A percentile compares a stretch with the other conserved stretches of the same genome.
phyloP scores from a whole-genome alignment of 2,888 invertebrate species.

The Apodemia duryi region DNA sequence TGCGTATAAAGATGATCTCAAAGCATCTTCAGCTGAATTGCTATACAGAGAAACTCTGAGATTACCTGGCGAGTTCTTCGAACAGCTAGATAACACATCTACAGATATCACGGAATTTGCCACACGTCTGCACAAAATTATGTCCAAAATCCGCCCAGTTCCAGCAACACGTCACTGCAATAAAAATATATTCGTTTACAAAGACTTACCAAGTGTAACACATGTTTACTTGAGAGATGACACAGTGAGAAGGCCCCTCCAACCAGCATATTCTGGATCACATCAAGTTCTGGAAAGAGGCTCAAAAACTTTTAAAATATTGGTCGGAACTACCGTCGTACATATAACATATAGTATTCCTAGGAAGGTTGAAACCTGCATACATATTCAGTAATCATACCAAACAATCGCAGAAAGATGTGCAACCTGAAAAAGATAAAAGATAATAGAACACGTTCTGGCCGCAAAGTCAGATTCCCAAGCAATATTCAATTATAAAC shows the following conservation, averaged over 20 bases:
- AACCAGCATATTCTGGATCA: not conserved
- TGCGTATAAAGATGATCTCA: not conserved
- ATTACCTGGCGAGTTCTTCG: not conserved
- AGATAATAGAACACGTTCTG: not conserved
- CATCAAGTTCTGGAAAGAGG: not conserved
- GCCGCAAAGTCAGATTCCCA: too few species aligned
- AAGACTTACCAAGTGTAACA: not conserved
- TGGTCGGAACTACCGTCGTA: not conserved
- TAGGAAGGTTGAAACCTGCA: too few species aligned
- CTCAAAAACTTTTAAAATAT: not conserved
- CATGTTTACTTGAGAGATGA: not conserved
- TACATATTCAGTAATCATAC: too few species aligned
- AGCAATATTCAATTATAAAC: too few species aligned
- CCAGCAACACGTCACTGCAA: not conserved
- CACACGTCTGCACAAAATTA: not conserved
- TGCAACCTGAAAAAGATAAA: too few species aligned
- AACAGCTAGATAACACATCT: not conserved
- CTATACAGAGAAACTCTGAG: not conserved
- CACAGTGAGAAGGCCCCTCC: not conserved
- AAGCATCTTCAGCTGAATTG: not conserved
- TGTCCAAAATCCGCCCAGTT: not conserved
- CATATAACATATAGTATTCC: too few species aligned
- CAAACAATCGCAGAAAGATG: too few species aligned
- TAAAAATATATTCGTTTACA: not conserved
- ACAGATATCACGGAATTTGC: not conserved